Conservation (phyloP, 2,113 vertebrate species). For the Petrocephalus microphthalmus region DNA sequence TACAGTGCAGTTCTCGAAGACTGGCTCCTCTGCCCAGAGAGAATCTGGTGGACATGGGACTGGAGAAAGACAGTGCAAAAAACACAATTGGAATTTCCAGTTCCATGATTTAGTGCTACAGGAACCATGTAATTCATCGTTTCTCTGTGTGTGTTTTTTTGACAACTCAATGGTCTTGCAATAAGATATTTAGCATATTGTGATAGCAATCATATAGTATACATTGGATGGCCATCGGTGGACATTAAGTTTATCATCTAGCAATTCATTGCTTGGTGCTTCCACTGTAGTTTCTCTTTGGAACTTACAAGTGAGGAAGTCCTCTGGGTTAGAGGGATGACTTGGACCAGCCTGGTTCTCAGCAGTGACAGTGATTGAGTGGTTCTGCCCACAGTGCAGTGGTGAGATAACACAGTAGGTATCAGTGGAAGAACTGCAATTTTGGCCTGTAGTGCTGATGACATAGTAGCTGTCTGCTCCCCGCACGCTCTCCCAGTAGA, state of each 20-base stretch:
- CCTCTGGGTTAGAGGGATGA: slow-evolving; percentile 52
- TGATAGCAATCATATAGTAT: background rate
- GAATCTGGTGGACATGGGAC: slow-evolving; percentile 75
- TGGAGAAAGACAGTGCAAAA: slow-evolving; percentile 35
- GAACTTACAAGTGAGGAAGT: slow-evolving; percentile 69
- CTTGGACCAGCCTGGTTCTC: slow-evolving; percentile 74
- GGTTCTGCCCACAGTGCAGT: slow-evolving; percentile 69
- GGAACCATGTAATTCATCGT: background rate
- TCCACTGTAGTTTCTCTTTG: background rate
- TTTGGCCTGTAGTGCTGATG: slow-evolving; percentile 50
- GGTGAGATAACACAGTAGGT: slow-evolving; percentile 61
- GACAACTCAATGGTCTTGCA: background rate
- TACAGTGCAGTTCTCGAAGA: slow-evolving; percentile 65
- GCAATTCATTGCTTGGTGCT: background rate
- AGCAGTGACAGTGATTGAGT: slow-evolving; percentile 64
- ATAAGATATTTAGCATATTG: background rate
- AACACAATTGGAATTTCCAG: background rate
- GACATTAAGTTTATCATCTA: background rate
- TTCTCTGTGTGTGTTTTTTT: background rate
- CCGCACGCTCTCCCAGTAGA: slow-evolving; percentile 62
- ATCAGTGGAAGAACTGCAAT: slow-evolving; percentile 54
- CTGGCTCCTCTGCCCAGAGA: slow-evolving; percentile 63
- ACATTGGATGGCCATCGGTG: background rate
- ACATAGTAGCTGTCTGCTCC: slow-evolving; percentile 64
- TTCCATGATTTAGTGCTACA: background rate